Percentiles rank a stretch among this genome's conserved stretches.
These are phyloP conservation scores for Criorhina ranunculi DNA, from an alignment of 2,888 invertebrate species.

Conservation along the genomic window DNA sequence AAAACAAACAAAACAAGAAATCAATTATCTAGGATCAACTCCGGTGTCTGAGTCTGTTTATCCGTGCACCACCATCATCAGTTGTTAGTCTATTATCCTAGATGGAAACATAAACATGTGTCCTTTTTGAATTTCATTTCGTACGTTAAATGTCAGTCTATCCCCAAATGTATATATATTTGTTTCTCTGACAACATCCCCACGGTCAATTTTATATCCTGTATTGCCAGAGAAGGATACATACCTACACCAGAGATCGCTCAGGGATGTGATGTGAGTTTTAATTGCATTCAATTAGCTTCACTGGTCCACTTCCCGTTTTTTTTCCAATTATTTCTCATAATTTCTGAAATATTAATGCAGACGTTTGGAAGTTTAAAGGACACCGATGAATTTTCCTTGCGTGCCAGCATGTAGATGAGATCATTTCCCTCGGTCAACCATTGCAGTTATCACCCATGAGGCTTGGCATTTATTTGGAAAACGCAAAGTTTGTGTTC, in stretches of 20 bases:
- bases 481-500: background rate
- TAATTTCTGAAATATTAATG: slow-evolving; percentile 41
- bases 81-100: slow-evolving; percentile 21
- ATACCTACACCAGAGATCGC: slow-evolving; percentile 9
- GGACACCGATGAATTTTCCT: background rate
- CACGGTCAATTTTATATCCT: slow-evolving; percentile 50
- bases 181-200: slow-evolving; percentile 16
- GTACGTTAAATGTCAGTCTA: background rate
- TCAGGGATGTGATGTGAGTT: slow-evolving; percentile 57
- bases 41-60: background rate
- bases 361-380: background rate
- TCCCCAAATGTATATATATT: background rate
- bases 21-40: slow-evolving; percentile 54
- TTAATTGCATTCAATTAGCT: slow-evolving; percentile 65
- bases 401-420: background rate
- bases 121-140: slow-evolving; percentile 44
- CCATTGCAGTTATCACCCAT: background rate
- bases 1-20: slow-evolving; percentile 16
- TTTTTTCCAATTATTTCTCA: slow-evolving; percentile 8
- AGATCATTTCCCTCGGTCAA: background rate
- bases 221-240: background rate
- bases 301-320: background rate
- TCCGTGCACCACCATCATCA: background rate
- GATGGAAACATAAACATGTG: slow-evolving; percentile 51
- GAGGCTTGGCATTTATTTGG: background rate